These are phyloP conservation scores for Pangasius mekongensis DNA, from an alignment of 2,797 vertebrate species.

Conservation along the genomic window DNA sequence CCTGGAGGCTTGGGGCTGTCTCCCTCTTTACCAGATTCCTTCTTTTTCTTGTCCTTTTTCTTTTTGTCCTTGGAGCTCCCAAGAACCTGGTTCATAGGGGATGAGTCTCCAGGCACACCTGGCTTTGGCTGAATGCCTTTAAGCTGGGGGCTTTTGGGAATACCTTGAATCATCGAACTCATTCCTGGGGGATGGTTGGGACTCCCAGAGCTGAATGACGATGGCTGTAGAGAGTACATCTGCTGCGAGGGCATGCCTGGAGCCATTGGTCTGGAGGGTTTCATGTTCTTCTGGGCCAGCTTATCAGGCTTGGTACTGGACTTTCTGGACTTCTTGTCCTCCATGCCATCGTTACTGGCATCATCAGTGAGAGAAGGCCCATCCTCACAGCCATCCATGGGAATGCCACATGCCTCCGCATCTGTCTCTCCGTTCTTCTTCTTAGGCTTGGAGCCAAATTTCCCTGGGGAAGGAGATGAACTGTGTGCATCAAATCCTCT, in stretches of 20 bases:
- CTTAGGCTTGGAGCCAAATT: constrained; percentile 90
- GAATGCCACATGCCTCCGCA: constrained; percentile 82
- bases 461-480: constrained; percentile 90
- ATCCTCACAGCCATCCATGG: constrained; percentile 93
- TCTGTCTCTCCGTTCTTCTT: constrained; percentile 90
- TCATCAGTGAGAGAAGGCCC: constrained; percentile 90
- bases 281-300: constrained; percentile 89
- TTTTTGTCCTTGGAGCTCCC: constrained; percentile 91
- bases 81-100: constrained; percentile 79
- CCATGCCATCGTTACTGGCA: constrained; percentile 92
- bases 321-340: constrained; percentile 94
- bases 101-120: constrained; percentile 83
- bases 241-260: constrained; percentile 86
- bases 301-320: constrained; percentile 86
- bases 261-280: constrained; percentile 87
- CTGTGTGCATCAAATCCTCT: constrained; percentile 92
- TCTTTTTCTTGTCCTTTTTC: constrained; percentile 95
- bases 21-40: constrained; percentile 84
- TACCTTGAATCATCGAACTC: constrained; percentile 85
- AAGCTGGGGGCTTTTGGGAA: constrained; percentile 90
- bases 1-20: constrained; percentile 85
- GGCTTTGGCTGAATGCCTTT: constrained; percentile 90
- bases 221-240: constrained; percentile 84
- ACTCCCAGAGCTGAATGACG: constrained; percentile 85
- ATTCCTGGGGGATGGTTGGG: constrained; percentile 74